These are phyloP conservation scores for Xylocopa sonorina DNA, from an alignment of 1,140 invertebrate genomes.

Conservation along the genomic window DNA sequence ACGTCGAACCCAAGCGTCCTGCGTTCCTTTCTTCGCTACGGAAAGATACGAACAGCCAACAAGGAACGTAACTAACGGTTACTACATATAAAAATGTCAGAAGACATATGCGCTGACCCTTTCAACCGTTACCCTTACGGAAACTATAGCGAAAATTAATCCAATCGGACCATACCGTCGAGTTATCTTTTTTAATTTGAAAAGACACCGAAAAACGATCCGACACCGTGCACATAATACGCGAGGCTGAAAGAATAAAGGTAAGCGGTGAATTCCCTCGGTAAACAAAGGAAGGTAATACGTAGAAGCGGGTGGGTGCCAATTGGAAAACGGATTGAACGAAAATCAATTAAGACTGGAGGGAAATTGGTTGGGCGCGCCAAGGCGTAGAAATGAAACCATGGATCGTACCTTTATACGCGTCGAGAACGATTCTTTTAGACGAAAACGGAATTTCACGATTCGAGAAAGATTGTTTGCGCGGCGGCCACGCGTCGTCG, in stretches of 20 bases:
- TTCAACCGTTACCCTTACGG: too few species aligned
- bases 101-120: too few species aligned
- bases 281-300: slow-evolving; percentile 64
- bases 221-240: not conserved
- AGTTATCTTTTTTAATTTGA: too few species aligned
- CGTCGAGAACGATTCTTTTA: too few species aligned
- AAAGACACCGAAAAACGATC: too few species aligned
- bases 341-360: slow-evolving; percentile 78
- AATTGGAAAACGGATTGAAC: slow-evolving; percentile 76
- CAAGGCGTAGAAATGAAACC: slow-evolving; percentile 49
- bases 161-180: too few species aligned
- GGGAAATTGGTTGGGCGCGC: slow-evolving; percentile 69
- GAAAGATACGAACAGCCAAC: too few species aligned
- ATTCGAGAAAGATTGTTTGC: not conserved
- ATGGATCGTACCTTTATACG: not conserved
- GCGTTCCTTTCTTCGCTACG: not conserved
- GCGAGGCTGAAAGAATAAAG: slow-evolving; percentile 17
- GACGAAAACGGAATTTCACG: slow-evolving; percentile 25
- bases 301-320: slow-evolving; percentile 36
- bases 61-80: too few species aligned
- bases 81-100: too few species aligned
- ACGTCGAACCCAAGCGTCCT: not conserved
- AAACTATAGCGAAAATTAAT: too few species aligned
- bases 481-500: not conserved
- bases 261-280: slow-evolving; percentile 4